Evolutionary conservation across 2,888 invertebrate genomes (phyloP).

Genomic region (Hermaeophaga mercurialis): DNA sequence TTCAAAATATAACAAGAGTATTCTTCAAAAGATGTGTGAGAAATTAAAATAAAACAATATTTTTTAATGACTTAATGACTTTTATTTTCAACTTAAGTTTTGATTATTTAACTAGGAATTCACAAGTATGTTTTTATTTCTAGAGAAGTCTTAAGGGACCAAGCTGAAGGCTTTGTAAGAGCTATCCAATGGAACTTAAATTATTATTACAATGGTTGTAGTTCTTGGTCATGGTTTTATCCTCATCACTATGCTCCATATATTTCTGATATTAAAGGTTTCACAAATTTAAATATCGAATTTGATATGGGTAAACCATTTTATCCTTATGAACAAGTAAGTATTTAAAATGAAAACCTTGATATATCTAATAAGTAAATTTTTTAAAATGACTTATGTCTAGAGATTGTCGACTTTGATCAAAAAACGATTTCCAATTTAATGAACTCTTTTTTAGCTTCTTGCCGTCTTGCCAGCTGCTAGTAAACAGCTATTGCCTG

Average conservation of each 20-base stretch:
- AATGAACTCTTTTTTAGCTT: constrained; percentile 62
- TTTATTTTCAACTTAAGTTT: too few relatives aligned
- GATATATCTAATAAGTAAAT: not conserved
- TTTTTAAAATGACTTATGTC: too few relatives aligned
- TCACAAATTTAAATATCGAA: constrained; percentile 71
- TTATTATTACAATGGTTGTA: constrained; percentile 96
- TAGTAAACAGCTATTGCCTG: constrained; percentile 79
- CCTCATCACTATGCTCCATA: constrained; percentile 97
- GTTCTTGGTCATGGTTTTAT: constrained; percentile 98
- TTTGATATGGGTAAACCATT: constrained; percentile 89
- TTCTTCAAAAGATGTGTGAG: too few relatives aligned
- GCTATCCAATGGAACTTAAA: constrained; percentile 96
- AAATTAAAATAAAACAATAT: too few relatives aligned
- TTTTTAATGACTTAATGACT: too few relatives aligned
- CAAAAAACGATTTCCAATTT: too few relatives aligned
- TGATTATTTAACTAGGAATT: too few relatives aligned
- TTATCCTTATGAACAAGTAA: constrained; percentile 86
- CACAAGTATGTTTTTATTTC: too few relatives aligned
- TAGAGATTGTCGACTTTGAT: not conserved
- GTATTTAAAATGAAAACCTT: not conserved
- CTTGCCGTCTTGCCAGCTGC: constrained; percentile 86
- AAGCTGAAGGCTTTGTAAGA: constrained; percentile 87
- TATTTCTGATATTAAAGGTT: constrained; percentile 89
- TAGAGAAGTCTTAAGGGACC: constrained; percentile 77
- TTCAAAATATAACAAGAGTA: too few relatives aligned